Conservation (phyloP, 2,113 vertebrate species). For the Argyrosomus japonicus region DNA sequence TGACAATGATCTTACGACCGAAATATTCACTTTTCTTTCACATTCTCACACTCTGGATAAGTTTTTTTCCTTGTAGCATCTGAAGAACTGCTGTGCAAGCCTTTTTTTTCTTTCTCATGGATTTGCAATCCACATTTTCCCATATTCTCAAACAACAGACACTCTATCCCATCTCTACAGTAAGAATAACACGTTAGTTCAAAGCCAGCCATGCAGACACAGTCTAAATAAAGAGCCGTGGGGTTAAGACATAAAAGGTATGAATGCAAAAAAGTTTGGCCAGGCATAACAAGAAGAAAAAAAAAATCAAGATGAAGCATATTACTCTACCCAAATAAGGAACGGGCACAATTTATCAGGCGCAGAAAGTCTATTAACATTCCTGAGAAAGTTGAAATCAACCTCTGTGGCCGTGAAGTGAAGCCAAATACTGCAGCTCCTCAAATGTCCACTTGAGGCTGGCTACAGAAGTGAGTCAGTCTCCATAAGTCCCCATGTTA, state of each 20-base stretch:
- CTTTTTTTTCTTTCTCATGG: neutral
- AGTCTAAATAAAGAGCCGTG: neutral
- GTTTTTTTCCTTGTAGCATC: neutral
- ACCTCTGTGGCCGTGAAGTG: too few species aligned
- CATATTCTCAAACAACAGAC: neutral
- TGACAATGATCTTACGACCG: neutral
- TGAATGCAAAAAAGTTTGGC: neutral
- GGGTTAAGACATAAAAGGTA: neutral
- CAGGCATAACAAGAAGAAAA: too few species aligned
- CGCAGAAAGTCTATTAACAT: neutral
- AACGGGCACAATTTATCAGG: neutral
- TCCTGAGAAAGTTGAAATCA: neutral
- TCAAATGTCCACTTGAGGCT: too few species aligned
- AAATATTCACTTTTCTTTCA: constrained; percentile 19
- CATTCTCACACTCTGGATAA: neutral
- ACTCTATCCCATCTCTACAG: neutral
- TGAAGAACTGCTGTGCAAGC: neutral
- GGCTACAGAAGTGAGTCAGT: too few species aligned
- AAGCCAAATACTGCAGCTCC: too few species aligned
- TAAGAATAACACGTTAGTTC: neutral
- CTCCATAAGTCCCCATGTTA: too few species aligned
- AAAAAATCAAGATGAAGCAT: neutral
- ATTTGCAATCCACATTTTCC: neutral
- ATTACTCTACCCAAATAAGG: neutral
- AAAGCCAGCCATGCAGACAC: neutral